These are phyloP conservation scores for Agrochola macilenta DNA, from an alignment of 2,888 invertebrate species.

Conservation along the genomic window DNA sequence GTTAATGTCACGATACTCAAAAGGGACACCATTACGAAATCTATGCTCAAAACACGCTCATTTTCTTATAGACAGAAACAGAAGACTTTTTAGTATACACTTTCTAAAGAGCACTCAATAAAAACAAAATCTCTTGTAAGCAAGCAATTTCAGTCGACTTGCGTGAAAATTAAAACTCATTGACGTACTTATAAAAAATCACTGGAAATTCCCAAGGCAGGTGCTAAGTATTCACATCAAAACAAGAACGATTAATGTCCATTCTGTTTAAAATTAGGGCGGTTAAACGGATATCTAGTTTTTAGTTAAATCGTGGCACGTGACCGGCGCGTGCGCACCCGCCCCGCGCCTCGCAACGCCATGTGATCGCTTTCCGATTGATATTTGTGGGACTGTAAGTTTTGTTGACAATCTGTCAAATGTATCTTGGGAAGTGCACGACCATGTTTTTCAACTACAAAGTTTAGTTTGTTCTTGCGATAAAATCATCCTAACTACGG, in stretches of 20 bases:
- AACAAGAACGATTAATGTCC: slow-evolving; percentile 57
- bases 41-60: too few relatives aligned
- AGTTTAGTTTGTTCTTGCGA: too few relatives aligned
- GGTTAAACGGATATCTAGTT: slow-evolving; percentile 61
- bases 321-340: slow-evolving; percentile 63
- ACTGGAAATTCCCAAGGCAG: slow-evolving; percentile 32
- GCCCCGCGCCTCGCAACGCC: slow-evolving; percentile 33
- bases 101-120: not conserved
- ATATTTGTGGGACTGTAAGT: slow-evolving; percentile 57
- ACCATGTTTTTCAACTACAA: too few relatives aligned
- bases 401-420: slow-evolving; percentile 59
- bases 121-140: not conserved
- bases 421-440: slow-evolving; percentile 60
- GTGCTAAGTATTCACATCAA: slow-evolving; percentile 50
- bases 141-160: not conserved
- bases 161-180: not conserved
- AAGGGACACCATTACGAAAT: too few relatives aligned
- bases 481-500: too few relatives aligned
- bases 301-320: slow-evolving; percentile 72
- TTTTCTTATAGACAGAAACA: too few relatives aligned
- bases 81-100: not conserved
- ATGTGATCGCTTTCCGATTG: slow-evolving; percentile 65
- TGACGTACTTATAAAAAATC: not conserved
- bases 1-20: too few relatives aligned
- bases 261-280: slow-evolving; percentile 59